Evolutionary conservation across 2,113 vertebrate genomes (phyloP).

Genomic region (Sylvilagus bachmani): DNA sequence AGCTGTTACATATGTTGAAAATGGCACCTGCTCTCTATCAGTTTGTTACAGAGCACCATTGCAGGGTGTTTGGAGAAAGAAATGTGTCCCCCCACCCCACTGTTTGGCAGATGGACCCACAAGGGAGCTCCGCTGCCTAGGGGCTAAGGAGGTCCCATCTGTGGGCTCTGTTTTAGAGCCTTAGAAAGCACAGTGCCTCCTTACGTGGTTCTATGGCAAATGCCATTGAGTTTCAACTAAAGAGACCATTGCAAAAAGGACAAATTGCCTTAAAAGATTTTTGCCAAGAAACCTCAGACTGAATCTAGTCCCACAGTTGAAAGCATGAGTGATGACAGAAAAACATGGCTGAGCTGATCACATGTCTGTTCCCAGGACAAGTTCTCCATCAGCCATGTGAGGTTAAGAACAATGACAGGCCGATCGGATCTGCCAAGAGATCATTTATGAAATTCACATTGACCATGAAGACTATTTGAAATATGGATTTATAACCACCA

Average conservation of each 20-base stretch:
- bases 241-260: not conserved
- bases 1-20: no score
- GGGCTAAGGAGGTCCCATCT: not conserved
- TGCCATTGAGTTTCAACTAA: not conserved
- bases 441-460: not conserved
- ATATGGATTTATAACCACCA: not conserved
- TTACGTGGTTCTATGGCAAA: conserved; percentile 18
- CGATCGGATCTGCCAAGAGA: conserved; percentile 13
- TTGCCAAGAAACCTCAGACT: not conserved
- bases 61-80: no score
- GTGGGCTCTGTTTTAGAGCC: not conserved
- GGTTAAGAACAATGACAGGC: not conserved
- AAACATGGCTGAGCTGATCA: not conserved
- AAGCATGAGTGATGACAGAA: not conserved
- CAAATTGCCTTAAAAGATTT: conserved; percentile 42
- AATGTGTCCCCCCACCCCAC: no score
- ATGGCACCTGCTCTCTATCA: no score
- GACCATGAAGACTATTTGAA: not conserved
- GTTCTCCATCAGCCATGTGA: not conserved
- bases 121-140: not conserved
- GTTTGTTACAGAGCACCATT: no score
- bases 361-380: not conserved
- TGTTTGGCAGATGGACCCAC: not conserved
- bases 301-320: not conserved
- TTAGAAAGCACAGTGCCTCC: not conserved